Conservation (phyloP, 2,113 vertebrate species). For the Barnardius zonarius region DNA sequence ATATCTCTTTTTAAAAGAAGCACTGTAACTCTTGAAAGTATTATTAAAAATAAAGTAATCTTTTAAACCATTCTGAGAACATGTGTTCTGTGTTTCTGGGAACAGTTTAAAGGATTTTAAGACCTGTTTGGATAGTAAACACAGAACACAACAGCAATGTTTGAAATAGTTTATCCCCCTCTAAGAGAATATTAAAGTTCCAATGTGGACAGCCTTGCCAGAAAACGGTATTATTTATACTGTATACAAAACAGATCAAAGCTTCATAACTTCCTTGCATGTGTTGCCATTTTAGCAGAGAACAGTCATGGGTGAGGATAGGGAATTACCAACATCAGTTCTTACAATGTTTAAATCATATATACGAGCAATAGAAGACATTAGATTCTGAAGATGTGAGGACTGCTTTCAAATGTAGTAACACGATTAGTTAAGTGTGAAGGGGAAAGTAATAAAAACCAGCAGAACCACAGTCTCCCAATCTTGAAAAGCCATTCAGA, state of each 20-base stretch:
- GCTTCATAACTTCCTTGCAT: slow-evolving; percentile 65
- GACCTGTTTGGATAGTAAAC: slow-evolving; percentile 47
- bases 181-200: slow-evolving; percentile 33
- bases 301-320: neutral
- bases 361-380: slow-evolving; percentile 5
- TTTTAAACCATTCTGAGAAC: slow-evolving; percentile 24
- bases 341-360: neutral
- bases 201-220: slow-evolving; percentile 34
- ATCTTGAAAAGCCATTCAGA: slow-evolving; percentile 18
- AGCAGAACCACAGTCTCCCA: slow-evolving; percentile 63
- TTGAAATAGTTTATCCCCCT: slow-evolving; percentile 34
- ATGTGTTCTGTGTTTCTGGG: slow-evolving; percentile 51
- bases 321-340: neutral
- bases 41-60: slow-evolving; percentile 29
- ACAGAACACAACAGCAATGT: neutral
- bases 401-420: slow-evolving; percentile 31
- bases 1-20: neutral
- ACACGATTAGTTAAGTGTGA: slow-evolving; percentile 41
- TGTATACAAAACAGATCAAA: slow-evolving; percentile 21
- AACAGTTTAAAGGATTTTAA: slow-evolving; percentile 42
- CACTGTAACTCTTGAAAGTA: neutral
- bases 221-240: slow-evolving; percentile 31
- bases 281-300: slow-evolving; percentile 69
- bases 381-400: slow-evolving; percentile 7
- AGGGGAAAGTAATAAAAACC: slow-evolving; percentile 47